Percentiles rank a stretch among this genome's conserved stretches.
Conservation (phyloP, 2,797 vertebrate species). For the Rhinophrynus dorsalis region DNA sequence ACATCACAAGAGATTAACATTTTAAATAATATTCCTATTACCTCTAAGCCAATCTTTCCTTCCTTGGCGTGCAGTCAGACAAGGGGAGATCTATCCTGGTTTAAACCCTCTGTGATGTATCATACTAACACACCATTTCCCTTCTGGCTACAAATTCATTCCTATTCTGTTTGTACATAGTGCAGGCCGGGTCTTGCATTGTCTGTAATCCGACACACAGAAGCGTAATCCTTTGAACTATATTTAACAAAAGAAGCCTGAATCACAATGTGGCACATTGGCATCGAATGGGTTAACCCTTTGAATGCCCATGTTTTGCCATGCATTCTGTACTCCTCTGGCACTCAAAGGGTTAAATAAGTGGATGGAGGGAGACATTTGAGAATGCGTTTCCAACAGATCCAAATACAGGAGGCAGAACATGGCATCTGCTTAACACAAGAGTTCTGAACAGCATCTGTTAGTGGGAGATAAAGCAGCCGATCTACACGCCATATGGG, state of each 20-base stretch:
- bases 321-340: too few species aligned
- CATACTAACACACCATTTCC: neutral
- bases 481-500: constrained; percentile 23
- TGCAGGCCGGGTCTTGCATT: neutral
- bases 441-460: constrained; percentile 28
- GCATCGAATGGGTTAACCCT: too few species aligned
- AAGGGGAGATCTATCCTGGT: neutral
- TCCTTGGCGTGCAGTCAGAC: neutral
- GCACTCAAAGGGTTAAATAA: neutral
- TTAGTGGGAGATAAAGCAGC: constrained; percentile 40
- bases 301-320: too few species aligned
- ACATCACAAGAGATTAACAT: too few species aligned
- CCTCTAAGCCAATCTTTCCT: neutral
- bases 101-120: constrained; percentile 1
- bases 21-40: too few species aligned
- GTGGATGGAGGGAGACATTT: neutral
- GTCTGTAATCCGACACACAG: neutral
- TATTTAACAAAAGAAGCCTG: too few species aligned
- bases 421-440: constrained; percentile 36
- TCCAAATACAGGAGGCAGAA: constrained; percentile 18
- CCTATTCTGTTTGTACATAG: neutral
- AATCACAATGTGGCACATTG: too few species aligned
- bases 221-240: too few species aligned
- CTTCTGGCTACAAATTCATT: neutral
- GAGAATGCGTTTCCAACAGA: neutral